These are phyloP conservation scores for Rhadina sibilatrix DNA, from an alignment of 2,113 vertebrate genomes.

Conservation along the genomic window DNA sequence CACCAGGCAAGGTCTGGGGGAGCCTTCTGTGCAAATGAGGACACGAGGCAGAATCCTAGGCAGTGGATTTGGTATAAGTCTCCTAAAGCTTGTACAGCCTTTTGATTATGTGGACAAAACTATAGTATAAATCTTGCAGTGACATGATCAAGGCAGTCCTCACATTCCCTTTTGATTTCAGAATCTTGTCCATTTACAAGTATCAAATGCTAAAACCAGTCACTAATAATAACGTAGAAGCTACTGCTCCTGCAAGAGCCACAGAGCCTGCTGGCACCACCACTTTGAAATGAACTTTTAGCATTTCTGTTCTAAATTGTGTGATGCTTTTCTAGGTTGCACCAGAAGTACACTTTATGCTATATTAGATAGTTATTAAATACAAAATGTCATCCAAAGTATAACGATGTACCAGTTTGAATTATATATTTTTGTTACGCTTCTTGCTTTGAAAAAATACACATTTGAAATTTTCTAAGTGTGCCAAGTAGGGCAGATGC, in stretches of 20 bases:
- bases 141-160: not conserved
- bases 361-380: constrained; percentile 21
- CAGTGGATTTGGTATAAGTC: not conserved
- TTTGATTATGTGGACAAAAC: not conserved
- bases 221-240: not conserved
- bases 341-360: not conserved
- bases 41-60: fast-evolving
- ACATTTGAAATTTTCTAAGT: not conserved
- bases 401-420: not conserved
- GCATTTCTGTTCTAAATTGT: not conserved
- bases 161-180: not conserved
- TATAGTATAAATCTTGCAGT: not conserved
- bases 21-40: not conserved
- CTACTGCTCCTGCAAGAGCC: not conserved
- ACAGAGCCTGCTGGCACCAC: not conserved
- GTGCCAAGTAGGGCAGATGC: constrained; percentile 32
- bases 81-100: not conserved
- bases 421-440: not conserved
- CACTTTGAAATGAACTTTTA: not conserved
- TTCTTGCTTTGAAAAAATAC: constrained; percentile 42
- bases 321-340: constrained; percentile 2
- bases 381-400: constrained; percentile 2
- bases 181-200: not conserved
- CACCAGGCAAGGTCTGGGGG: fast-evolving
- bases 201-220: not conserved